Conservation (phyloP, 2,113 vertebrate genomes). For the Siniperca chuatsi region DNA sequence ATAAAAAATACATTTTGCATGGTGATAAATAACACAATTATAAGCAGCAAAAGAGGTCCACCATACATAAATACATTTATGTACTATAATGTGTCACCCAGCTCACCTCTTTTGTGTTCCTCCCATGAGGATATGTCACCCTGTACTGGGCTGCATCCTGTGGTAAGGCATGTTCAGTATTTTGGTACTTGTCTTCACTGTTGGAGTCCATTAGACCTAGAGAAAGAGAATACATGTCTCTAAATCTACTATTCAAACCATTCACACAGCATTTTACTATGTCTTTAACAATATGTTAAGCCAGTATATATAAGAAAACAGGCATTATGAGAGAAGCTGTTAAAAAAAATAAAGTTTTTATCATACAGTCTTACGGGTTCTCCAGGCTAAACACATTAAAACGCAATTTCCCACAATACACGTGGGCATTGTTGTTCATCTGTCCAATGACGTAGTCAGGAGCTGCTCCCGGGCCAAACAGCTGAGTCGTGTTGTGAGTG, state of each 20-base stretch:
- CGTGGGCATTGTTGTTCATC: slow-evolving; percentile 9
- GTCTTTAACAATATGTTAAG: background rate
- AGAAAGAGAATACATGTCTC: background rate
- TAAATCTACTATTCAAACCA: background rate
- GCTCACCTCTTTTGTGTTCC: slow-evolving; percentile 75
- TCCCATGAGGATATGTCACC: slow-evolving; percentile 84
- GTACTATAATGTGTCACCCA: slow-evolving; percentile 30
- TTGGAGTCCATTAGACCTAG: slow-evolving; percentile 90
- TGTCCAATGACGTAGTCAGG: slow-evolving; percentile 51
- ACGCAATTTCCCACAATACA: slow-evolving; percentile 72
- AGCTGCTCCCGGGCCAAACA: slow-evolving; percentile 18
- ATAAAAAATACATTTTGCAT: background rate
- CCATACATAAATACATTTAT: background rate
- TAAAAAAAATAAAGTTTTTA: background rate
- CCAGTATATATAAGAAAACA: background rate
- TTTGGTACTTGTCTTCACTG: slow-evolving; percentile 83
- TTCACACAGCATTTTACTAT: background rate
- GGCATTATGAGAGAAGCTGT: background rate
- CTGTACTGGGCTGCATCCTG: slow-evolving; percentile 84
- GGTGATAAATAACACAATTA: background rate
- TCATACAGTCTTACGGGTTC: background rate
- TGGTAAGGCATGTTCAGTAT: slow-evolving; percentile 71
- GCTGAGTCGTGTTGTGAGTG: slow-evolving; percentile 33
- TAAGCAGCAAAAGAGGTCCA: background rate
- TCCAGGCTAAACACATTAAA: background rate